Base-by-base conservation (phyloP, 2,113 vertebrate genomes). In the Hiodon alosoides region DNA sequence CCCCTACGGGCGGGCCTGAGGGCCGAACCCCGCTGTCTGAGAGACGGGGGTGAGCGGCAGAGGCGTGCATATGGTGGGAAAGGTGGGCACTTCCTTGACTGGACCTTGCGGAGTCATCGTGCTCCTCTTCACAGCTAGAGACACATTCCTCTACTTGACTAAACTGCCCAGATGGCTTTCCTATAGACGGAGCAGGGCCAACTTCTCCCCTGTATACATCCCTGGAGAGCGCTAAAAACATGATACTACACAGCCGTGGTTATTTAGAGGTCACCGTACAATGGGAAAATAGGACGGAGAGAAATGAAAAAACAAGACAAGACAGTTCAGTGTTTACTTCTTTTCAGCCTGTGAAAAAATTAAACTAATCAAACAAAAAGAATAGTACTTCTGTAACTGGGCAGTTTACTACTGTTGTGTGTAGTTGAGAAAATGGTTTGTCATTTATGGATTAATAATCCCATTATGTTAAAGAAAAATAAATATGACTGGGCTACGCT, bases 101-200 rank as follows among this genome's bases (percentile, higher is more conserved):
- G 77, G 1, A 58, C 66, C 79, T 51, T n/a, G 11, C 85, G 85
- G 85, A 91, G 91, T 87, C 90, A 87, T 90, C 87, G 75, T 86
- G 90, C 89, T 73, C 57, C 84, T 87, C 84, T 87, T 90, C 83
- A 61, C 87, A 90, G 87, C 78, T 68, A 93, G 87, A 91, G 84
- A 83, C 87, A 71, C 89, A 94, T 94, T 95, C 91, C 90, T 90
- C 79, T 86, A 85, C 84, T 73, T 92, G 93, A 92, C 92, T 91
- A 93, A 93, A 91, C 92, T 92, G 87, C 90, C 92, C 92, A 94
- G 93, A 93, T 94, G 92, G 92, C 90, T 88, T 91, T 91, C 91
- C 87, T 6, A 83, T 92, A n/a, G 89, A 91, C 87, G 84, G 86
- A 84, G 87, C 89, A 82, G 75, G 88, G 88, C 90, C 87, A 87